phyloP scores from a whole-genome alignment of 2,113 vertebrate species.

The Falco punctatus region DNA sequence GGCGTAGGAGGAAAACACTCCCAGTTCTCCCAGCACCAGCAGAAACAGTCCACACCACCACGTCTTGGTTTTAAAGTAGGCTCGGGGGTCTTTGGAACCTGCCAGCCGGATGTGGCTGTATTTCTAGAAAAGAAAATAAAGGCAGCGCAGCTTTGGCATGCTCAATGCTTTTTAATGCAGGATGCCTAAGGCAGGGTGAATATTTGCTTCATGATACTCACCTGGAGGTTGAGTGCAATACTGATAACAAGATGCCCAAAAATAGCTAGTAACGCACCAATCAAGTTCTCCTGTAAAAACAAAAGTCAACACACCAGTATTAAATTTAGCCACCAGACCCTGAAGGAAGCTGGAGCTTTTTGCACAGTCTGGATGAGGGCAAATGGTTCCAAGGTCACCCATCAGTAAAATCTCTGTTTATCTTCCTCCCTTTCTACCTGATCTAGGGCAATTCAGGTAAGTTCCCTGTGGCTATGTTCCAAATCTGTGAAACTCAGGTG shows the following conservation, averaged over 20 bases:
- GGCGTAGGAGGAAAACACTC: conserved; percentile 91
- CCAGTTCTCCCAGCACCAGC: conserved; percentile 86
- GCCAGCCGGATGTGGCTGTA: conserved; percentile 89
- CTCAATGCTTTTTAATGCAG: not conserved
- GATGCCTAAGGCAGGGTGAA: not conserved
- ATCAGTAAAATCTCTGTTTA: not conserved
- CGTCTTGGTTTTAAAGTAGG: conserved; percentile 91
- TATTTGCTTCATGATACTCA: conserved; percentile 50
- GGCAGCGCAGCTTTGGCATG: not conserved
- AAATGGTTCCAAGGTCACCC: not conserved
- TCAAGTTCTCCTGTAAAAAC: conserved; percentile 88
- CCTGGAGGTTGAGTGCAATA: conserved; percentile 93
- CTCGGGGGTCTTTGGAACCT: conserved; percentile 85
- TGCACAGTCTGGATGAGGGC: not conserved
- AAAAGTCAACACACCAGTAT: not conserved
- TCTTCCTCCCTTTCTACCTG: not conserved
- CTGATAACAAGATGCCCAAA: conserved; percentile 94
- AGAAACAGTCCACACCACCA: conserved; percentile 93
- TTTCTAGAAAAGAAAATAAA: conserved; percentile 79
- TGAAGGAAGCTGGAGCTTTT: not conserved
- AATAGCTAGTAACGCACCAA: conserved; percentile 93
- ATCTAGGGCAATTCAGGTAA: not conserved
- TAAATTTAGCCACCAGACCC: not conserved
- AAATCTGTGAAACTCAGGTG: not conserved
- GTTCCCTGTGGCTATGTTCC: not conserved